These are phyloP conservation scores for Heteractis magnifica DNA, from an alignment of 92 coral and sea anemone genomes.

Conservation along the genomic window DNA sequence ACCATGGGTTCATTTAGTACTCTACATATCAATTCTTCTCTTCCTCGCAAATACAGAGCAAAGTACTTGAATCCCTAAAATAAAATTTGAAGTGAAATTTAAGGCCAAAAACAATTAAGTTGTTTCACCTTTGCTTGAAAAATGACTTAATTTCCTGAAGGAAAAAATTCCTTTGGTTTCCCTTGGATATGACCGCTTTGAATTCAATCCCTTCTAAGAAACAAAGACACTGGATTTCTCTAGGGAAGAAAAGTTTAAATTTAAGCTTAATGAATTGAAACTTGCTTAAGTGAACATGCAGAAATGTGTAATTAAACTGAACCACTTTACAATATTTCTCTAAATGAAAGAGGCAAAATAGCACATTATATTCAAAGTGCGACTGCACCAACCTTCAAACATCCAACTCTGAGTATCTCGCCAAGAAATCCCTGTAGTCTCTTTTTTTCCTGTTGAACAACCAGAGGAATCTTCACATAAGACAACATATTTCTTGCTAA, in stretches of 20 bases:
- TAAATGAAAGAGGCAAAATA: too few species aligned
- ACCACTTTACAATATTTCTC: too few species aligned
- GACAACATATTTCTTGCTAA: constrained; percentile 27
- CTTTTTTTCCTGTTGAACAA: constrained; percentile 82
- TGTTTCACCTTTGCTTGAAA: background rate
- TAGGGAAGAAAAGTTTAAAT: too few species aligned
- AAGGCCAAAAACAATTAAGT: background rate
- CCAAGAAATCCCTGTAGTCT: constrained; percentile 81
- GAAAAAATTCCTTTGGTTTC: too few species aligned
- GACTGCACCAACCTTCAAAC: constrained; percentile 62
- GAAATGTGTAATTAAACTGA: too few species aligned
- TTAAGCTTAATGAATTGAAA: too few species aligned
- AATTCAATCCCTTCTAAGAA: too few species aligned
- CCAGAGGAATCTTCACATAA: constrained; percentile 10
- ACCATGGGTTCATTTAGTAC: constrained; percentile 99
- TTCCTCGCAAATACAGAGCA: constrained; percentile 88
- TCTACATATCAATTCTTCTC: constrained; percentile 90
- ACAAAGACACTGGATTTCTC: too few species aligned
- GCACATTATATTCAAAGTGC: too few species aligned
- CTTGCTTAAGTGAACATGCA: too few species aligned
- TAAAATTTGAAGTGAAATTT: background rate
- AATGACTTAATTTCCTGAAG: too few species aligned
- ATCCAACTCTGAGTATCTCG: constrained; percentile 86
- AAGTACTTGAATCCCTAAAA: constrained; percentile 92
- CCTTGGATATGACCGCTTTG: too few species aligned